phyloP scores from a whole-genome alignment of 2,797 vertebrate species.

The Spea hammondii region DNA sequence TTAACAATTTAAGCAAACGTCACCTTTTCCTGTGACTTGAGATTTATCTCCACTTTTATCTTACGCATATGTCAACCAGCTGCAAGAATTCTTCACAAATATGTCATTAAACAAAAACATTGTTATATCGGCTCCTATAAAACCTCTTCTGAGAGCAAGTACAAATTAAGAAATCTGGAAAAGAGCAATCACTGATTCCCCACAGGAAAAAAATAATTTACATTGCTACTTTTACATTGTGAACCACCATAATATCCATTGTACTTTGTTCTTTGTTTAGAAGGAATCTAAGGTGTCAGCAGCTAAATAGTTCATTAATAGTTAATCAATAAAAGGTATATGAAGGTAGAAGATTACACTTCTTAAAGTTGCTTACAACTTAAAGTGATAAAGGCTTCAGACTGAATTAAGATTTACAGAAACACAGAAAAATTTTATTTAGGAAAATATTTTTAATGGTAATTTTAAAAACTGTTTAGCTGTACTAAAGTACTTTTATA shows the following conservation, averaged over 20 bases:
- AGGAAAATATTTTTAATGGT: no score
- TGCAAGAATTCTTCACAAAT: constrained; percentile 11
- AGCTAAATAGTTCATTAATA: no score
- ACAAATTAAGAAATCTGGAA: neutral
- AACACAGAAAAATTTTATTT: no score
- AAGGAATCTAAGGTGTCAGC: no score
- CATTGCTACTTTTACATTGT: constrained; percentile 6
- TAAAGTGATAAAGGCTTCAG: no score
- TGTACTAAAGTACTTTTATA: no score
- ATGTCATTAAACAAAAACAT: constrained; percentile 10
- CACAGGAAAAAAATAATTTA: constrained; percentile 16
- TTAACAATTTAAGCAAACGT: constrained; percentile 75
- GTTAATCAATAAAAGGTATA: no score
- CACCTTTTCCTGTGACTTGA: constrained; percentile 66
- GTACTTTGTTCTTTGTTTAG: constrained; percentile 13
- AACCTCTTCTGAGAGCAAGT: neutral
- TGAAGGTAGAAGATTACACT: no score
- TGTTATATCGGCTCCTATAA: neutral
- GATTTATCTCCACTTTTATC: constrained; percentile 57
- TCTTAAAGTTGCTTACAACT: no score
- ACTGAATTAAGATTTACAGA: no score
- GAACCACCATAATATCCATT: neutral
- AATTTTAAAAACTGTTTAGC: no score
- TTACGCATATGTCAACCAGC: constrained; percentile 48
- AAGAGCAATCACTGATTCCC: constrained; percentile 17